Conservation (phyloP, 2,888 invertebrate species). For the Nemurella pictetii region DNA sequence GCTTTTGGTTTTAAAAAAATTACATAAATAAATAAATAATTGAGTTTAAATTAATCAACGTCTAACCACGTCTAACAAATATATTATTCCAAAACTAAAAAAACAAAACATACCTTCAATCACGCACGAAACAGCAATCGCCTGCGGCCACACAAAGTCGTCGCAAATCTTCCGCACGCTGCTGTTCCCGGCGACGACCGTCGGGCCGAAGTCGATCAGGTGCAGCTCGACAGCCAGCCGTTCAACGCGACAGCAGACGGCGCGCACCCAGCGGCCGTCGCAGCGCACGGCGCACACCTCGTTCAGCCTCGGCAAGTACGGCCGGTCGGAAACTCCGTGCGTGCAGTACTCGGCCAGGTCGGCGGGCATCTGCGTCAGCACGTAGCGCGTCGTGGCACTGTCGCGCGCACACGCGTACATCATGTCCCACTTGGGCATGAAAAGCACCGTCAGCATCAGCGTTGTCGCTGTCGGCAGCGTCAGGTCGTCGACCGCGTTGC, state of each 20-base stretch:
- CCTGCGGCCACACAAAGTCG: background rate
- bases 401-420: background rate
- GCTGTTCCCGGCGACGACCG: background rate
- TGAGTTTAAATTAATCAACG: too few species aligned
- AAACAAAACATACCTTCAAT: background rate
- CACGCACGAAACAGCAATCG: background rate
- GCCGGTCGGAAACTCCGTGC: background rate
- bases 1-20: too few species aligned
- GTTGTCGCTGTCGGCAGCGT: background rate
- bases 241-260: background rate
- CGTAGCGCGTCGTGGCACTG: background rate
- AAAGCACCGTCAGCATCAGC: background rate
- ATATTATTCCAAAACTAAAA: too few species aligned
- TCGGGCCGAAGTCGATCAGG: conserved; percentile 7
- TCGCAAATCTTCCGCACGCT: conserved; percentile 2
- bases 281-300: background rate
- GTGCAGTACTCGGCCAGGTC: background rate
- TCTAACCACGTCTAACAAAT: too few species aligned
- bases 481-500: background rate
- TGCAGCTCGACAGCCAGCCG: background rate
- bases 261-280: background rate
- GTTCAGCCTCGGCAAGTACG: background rate
- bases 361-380: background rate
- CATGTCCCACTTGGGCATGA: background rate
- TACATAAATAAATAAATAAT: too few species aligned